phyloP scores from a whole-genome alignment of 2,113 vertebrate genomes.

The Setophaga petechia region DNA sequence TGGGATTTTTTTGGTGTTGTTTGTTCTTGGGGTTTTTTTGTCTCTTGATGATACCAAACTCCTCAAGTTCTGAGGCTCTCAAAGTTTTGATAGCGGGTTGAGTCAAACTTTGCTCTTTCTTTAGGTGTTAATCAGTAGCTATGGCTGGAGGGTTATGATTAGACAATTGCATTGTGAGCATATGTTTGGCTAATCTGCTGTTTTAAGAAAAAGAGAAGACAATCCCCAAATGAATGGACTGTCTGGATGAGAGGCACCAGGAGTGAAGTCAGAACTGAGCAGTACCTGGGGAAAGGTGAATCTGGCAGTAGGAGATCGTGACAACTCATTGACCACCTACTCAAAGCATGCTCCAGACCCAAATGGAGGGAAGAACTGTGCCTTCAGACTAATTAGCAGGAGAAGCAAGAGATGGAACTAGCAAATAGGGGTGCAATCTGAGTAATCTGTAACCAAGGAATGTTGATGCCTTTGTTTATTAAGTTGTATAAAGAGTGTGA shows the following conservation, averaged over 20 bases:
- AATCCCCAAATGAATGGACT: background rate
- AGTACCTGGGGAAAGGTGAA: background rate
- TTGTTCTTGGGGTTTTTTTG: background rate
- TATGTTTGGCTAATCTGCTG: background rate
- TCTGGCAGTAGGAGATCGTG: background rate
- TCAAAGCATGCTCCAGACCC: background rate
- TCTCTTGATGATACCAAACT: background rate
- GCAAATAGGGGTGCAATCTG: background rate
- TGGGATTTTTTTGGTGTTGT: fast-evolving
- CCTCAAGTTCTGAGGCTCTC: background rate
- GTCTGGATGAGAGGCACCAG: background rate
- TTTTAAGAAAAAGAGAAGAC: background rate
- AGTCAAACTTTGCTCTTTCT: background rate
- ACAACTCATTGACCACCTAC: background rate
- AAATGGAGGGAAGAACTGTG: background rate
- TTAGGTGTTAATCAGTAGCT: background rate
- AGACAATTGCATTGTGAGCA: background rate
- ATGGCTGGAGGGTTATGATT: background rate
- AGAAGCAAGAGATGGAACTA: background rate
- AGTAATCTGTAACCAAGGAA: background rate
- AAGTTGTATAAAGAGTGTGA: background rate
- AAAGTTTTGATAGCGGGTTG: background rate
- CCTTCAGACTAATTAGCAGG: background rate
- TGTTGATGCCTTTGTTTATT: background rate
- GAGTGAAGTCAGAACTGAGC: background rate